Base-by-base conservation (phyloP, 23 tunicate species). In the Trididemnum nubilum region DNA sequence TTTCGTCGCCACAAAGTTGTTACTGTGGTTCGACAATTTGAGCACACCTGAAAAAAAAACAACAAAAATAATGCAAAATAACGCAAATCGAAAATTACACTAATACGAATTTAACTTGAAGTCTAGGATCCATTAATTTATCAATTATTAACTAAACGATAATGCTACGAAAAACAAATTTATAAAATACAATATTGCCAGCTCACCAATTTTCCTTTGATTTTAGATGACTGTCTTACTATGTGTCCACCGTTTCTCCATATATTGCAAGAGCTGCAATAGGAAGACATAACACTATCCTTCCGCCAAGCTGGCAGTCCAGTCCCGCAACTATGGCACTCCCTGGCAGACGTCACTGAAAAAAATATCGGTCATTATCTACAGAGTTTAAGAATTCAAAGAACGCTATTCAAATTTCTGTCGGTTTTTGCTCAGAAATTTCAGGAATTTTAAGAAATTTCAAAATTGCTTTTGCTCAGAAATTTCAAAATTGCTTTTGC, bases 1-100 rank as follows among this genome's bases (percentile, higher is more conserved):
- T 85, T 93, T 84, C 98, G 36, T 18, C 98, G 86, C 98, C 98
- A 93, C 70, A 93, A 58, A 9, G 98, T 93, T 22, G 98, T 93
- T 26, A 93, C 98, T 22, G 89, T 84, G 28, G 98, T 93, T 33
- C 86, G 37, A 67, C 98, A 93, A 69, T 93, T 93, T 0, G 89
- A 78, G 87, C 98, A 93, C 34, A 88, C 87, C 83, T 93, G 98
- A 29, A 81, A 64, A 65, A 61, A 61, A 61, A 61, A 61, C 12
- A 9, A 44, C 54, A n/a, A n/a, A n/a, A n/a, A 49, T 12, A 12
- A 49, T 49, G 57, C 57, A 9, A 49, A 12, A 9, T 49, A 49
- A 49, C 57, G 57, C 18, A 18, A 18, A 49, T 49, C 15, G 57
- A 49, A 73, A n/a, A n/a, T n/a, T n/a, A n/a, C n/a, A n/a, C n/a